phyloP scores from a whole-genome alignment of 1,140 invertebrate genomes.

The Condylostylus longicornis region DNA sequence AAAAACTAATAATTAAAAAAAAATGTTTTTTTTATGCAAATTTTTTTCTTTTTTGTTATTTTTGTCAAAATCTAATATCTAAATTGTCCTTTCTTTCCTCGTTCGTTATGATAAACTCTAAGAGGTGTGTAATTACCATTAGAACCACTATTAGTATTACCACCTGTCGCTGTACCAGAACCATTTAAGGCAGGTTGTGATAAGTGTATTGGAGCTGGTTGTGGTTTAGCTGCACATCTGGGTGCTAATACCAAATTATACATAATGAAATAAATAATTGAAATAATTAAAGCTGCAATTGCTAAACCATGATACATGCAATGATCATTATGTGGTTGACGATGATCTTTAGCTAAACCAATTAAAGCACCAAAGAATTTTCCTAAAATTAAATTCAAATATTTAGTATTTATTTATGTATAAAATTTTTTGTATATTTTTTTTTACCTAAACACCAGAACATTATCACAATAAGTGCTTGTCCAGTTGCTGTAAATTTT shows the following conservation, averaged over 20 bases:
- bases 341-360: conserved; percentile 37
- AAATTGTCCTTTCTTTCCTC: conserved; percentile 60
- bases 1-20: no score
- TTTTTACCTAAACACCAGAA: conserved; percentile 58
- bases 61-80: no score
- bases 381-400: conserved; percentile 31
- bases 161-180: conserved; percentile 8
- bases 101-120: conserved; percentile 59
- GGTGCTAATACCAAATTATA: conserved; percentile 58
- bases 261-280: conserved; percentile 46
- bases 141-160: conserved; percentile 35
- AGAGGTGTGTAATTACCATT: conserved; percentile 57
- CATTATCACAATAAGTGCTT: conserved; percentile 63
- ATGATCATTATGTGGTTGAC: conserved; percentile 20
- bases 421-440: background rate
- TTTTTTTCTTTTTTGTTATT: no score
- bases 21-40: no score
- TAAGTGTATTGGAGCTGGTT: conserved; percentile 37
- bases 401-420: background rate
- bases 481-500: conserved; percentile 64
- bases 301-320: conserved; percentile 43
- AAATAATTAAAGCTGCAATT: conserved; percentile 43
- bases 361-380: conserved; percentile 48
- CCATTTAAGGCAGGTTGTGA: conserved; percentile 33
- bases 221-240: conserved; percentile 45